Conservation (phyloP, 2,113 vertebrate genomes). For the Poicephalus gulielmi region DNA sequence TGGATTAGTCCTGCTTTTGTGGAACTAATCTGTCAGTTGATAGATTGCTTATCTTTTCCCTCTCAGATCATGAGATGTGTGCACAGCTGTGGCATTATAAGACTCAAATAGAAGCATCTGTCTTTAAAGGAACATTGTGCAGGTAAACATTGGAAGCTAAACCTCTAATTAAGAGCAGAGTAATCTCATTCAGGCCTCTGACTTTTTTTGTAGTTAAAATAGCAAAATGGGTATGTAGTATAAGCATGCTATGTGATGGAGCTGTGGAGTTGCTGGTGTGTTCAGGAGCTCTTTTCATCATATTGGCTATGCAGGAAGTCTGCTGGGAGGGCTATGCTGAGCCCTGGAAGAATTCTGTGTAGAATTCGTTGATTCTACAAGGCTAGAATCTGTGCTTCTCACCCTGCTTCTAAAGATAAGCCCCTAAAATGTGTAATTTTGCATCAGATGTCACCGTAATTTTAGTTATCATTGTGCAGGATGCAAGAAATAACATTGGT, state of each 20-base stretch:
- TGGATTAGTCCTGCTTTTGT: not conserved
- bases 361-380: not conserved
- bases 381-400: not conserved
- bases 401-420: not conserved
- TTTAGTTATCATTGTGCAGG: not conserved
- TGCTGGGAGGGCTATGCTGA: not conserved
- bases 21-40: not conserved
- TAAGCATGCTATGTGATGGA: not conserved
- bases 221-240: fast-evolving
- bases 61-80: not conserved
- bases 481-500: not conserved
- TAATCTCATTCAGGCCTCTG: not conserved
- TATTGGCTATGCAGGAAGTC: not conserved
- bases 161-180: not conserved
- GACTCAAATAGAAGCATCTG: not conserved
- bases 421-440: not conserved
- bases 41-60: not conserved
- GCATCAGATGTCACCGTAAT: not conserved
- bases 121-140: not conserved
- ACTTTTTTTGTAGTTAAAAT: not conserved
- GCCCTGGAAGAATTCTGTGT: not conserved
- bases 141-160: not conserved
- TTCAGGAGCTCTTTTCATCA: not conserved
- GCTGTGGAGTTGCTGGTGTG: not conserved
- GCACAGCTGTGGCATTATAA: not conserved